These are phyloP conservation scores for Pygmarrhopalites habei DNA, from an alignment of 1,140 invertebrate species.

Conservation along the genomic window DNA sequence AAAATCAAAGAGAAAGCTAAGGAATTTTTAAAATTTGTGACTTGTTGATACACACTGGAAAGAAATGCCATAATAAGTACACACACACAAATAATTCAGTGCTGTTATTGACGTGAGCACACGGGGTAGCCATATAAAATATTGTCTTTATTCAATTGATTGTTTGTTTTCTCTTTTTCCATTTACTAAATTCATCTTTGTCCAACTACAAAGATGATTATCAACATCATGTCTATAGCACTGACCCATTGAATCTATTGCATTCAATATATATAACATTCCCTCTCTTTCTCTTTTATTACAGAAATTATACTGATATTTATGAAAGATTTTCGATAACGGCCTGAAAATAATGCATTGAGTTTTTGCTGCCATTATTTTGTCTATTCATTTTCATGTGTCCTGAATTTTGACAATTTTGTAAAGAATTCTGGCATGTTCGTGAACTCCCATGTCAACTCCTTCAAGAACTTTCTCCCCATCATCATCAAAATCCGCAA, in stretches of 20 bases:
- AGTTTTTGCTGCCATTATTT: background rate
- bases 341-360: background rate
- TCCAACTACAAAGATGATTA: no score
- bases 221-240: background rate
- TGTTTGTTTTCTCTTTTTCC: no score
- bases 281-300: background rate
- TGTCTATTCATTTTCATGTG: background rate
- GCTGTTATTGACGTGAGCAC: no score
- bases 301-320: background rate
- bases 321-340: no score
- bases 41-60: no score
- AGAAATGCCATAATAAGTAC: no score
- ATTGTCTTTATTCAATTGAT: no score
- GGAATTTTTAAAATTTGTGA: no score
- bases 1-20: no score
- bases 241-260: background rate
- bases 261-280: background rate
- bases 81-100: no score
- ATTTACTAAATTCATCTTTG: no score
- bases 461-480: background rate
- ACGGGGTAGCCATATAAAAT: no score
- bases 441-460: constrained; percentile 8
- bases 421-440: constrained; percentile 3
- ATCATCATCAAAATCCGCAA: constrained; percentile 2
- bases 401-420: background rate